A percentile compares a stretch with the other conserved stretches of the same genome.
phyloP scores from a whole-genome alignment of 2,888 invertebrate species.

The Noctua pronuba region DNA sequence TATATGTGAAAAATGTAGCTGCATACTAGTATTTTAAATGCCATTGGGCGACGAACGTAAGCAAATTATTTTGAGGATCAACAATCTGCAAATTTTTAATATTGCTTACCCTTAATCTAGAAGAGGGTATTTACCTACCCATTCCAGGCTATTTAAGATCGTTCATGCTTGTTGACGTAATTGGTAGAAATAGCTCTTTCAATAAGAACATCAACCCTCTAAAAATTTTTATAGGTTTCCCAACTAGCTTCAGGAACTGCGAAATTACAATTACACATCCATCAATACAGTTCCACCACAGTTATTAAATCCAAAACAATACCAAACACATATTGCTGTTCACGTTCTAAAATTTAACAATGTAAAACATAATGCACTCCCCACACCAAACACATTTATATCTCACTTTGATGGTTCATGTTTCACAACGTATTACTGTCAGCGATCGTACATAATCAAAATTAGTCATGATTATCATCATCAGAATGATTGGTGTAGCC shows the following conservation, averaged over 20 bases:
- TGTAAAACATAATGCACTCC: conserved; percentile 43
- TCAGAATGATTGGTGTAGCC: conserved; percentile 43
- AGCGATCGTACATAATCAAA: conserved; percentile 16
- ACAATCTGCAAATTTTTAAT: background rate
- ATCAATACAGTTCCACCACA: background rate
- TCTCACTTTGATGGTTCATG: conserved; percentile 14
- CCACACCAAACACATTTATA: conserved; percentile 19
- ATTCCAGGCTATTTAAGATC: background rate
- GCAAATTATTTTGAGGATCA: background rate
- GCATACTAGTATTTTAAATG: no score
- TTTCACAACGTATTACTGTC: conserved; percentile 51
- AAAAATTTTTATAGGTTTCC: background rate
- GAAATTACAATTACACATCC: background rate
- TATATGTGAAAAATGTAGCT: no score
- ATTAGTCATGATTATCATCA: conserved; percentile 1
- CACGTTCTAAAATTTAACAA: conserved; percentile 31
- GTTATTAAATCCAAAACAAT: conserved; percentile 32
- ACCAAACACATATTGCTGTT: conserved; percentile 19
- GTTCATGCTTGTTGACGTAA: background rate
- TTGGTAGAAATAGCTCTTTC: background rate
- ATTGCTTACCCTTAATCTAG: background rate
- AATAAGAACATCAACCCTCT: background rate
- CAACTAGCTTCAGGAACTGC: background rate
- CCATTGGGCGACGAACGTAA: background rate
- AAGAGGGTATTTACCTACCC: background rate